phyloP scores from a whole-genome alignment of 1,140 invertebrate genomes.

The Sinella curviseta region DNA sequence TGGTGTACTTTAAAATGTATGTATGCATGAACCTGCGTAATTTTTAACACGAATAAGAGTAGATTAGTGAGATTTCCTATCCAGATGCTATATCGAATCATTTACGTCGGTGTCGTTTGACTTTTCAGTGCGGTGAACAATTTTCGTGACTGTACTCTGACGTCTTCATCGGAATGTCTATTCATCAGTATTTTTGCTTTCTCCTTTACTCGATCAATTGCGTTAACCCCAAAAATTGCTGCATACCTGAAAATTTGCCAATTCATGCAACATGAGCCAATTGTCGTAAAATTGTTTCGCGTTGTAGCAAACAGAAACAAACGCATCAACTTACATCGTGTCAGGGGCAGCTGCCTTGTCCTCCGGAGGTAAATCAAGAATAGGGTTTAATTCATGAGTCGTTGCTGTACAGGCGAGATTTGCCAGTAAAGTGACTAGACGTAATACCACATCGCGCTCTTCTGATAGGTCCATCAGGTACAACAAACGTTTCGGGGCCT shows the following conservation, averaged over 20 bases:
- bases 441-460: constrained; percentile 59
- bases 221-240: constrained; percentile 58
- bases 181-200: constrained; percentile 58
- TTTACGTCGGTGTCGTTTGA: background rate
- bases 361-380: constrained; percentile 58
- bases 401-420: constrained; percentile 59
- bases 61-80: too few relatives aligned
- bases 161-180: constrained; percentile 58
- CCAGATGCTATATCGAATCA: too few relatives aligned
- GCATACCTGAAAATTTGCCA: constrained; percentile 57
- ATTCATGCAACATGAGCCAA: too few relatives aligned
- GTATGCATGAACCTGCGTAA: too few relatives aligned
- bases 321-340: constrained; percentile 58
- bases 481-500: constrained; percentile 61
- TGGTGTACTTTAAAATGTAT: too few relatives aligned
- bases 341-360: constrained; percentile 64
- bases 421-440: constrained; percentile 61
- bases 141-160: constrained; percentile 56
- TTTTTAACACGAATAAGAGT: too few relatives aligned
- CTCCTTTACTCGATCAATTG: constrained; percentile 56
- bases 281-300: too few relatives aligned
- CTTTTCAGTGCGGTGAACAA: constrained; percentile 50
- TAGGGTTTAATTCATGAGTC: constrained; percentile 56
- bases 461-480: constrained; percentile 58
- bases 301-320: constrained; percentile 25